These are phyloP conservation scores for Pithys albifrons DNA, from an alignment of 2,113 vertebrate species.

Conservation along the genomic window DNA sequence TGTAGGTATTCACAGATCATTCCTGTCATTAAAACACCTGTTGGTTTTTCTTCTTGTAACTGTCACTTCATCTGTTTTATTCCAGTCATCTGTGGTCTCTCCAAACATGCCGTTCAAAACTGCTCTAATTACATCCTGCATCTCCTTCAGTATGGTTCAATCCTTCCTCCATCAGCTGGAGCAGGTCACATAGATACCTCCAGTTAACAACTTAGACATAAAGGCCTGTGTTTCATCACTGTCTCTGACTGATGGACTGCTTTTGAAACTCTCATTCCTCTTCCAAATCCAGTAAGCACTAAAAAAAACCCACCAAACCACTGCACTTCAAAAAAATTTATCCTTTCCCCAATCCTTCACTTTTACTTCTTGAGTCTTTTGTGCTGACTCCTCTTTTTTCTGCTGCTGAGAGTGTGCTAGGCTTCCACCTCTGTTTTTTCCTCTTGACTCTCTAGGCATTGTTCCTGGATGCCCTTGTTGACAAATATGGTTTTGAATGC, in stretches of 20 bases:
- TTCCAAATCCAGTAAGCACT: neutral
- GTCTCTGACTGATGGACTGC: neutral
- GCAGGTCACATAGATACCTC: neutral
- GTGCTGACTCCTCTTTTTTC: neutral
- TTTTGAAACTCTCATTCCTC: neutral
- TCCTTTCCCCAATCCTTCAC: neutral
- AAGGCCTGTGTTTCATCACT: neutral
- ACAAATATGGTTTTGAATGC: neutral
- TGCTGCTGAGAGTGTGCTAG: neutral
- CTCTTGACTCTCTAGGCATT: neutral
- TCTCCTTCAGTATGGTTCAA: neutral
- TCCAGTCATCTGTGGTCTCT: neutral
- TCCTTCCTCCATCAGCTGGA: neutral
- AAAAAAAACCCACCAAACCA: neutral
- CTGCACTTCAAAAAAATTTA: rapidly evolving
- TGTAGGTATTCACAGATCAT: neutral
- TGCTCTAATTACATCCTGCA: neutral
- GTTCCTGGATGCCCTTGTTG: neutral
- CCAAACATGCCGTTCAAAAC: neutral
- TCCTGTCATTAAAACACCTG: neutral
- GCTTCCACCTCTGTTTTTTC: neutral
- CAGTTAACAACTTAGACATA: neutral
- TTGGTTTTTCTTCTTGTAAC: neutral
- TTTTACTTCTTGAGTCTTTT: neutral
- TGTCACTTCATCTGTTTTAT: neutral